A percentile compares a stretch with the other conserved stretches of the same genome.
Evolutionary conservation across 2,888 invertebrate species (phyloP).

Genomic region (Actias luna): DNA sequence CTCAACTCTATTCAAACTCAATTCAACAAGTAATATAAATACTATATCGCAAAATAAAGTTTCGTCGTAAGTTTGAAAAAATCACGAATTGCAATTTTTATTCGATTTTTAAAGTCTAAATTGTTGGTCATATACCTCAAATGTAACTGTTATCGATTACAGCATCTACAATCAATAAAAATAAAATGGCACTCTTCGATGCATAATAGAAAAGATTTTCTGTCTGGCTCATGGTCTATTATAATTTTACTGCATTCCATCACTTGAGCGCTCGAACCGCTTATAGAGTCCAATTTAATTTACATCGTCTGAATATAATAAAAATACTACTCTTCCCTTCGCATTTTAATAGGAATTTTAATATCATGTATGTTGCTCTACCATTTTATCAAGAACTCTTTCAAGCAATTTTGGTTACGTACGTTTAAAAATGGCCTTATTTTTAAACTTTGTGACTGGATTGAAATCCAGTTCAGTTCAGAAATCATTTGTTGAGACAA

Average conservation of each 20-base stretch:
- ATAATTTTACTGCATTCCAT: conserved; percentile 34
- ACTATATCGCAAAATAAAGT: too few species aligned
- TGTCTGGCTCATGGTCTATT: conserved; percentile 21
- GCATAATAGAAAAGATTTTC: background rate
- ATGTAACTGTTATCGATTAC: background rate
- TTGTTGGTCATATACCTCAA: background rate
- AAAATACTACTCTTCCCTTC: conserved; percentile 1
- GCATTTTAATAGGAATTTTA: conserved; percentile 10
- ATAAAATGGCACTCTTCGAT: background rate
- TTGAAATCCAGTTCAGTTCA: too few species aligned
- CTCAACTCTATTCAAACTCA: too few species aligned
- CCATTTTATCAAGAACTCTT: background rate
- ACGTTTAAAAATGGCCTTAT: too few species aligned
- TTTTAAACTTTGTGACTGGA: too few species aligned
- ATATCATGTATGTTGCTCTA: background rate
- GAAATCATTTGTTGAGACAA: too few species aligned
- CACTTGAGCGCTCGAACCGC: conserved; percentile 22
- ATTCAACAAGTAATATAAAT: too few species aligned
- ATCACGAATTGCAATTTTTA: background rate
- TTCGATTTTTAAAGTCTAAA: too few species aligned
- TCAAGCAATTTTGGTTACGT: too few species aligned
- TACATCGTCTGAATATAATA: conserved; percentile 25
- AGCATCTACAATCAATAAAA: background rate
- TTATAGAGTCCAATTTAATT: conserved; percentile 37
- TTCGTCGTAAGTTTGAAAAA: too few species aligned